Evolutionary conservation across 92 coral and sea anemone genomes (phyloP), one percentile per base, ranked within the genome.

Genomic region (Blastomussa wellsi): DNA sequence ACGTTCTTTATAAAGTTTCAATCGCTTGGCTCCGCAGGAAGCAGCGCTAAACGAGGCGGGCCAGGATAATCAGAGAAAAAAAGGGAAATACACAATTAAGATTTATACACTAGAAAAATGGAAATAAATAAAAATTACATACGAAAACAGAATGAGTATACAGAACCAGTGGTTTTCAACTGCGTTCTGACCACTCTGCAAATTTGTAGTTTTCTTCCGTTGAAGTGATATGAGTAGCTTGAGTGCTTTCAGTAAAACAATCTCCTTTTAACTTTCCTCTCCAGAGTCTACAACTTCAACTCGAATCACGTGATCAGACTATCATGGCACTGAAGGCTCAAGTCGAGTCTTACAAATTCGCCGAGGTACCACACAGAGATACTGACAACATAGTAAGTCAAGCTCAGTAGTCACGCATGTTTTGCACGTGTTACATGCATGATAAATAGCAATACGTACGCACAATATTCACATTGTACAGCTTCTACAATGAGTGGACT

Each of bases 221-320:
- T 22, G 28, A 5, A 20, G 64, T 17, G 22, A 55, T 22, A 26
- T n/a, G 16, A 51, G 57, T 51, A 51, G 16, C 20, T 1, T 1
- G 2, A 62, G 1, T 62, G 68, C 68, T 33, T 62, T 17, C 16
- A 62, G 48, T 24, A 17, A 19, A 70, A 17, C 26, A 38, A 19
- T 17, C 80, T 15, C 16, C 28, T 19, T 59, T 69, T 83, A 4
- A 69, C 19, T 37, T 17, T 81, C 22, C n/a, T 85, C 42, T 14
- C 0, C 79, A 96, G 98, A 94, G 94, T 81, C 91, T 96, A 20
- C 98, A 94, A 88, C 78, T 92, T 33, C 98, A 94, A 66, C 82
- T 96, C 47, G 98, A 96, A 64, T 89, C 98, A 36, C 96, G 98
- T 59, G 98, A 95, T 77, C 98, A 96, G 73, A 89, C 98, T 20